These are phyloP conservation scores for Sebastes matsubarae DNA, from an alignment of 2,797 vertebrate species.

Conservation along the genomic window DNA sequence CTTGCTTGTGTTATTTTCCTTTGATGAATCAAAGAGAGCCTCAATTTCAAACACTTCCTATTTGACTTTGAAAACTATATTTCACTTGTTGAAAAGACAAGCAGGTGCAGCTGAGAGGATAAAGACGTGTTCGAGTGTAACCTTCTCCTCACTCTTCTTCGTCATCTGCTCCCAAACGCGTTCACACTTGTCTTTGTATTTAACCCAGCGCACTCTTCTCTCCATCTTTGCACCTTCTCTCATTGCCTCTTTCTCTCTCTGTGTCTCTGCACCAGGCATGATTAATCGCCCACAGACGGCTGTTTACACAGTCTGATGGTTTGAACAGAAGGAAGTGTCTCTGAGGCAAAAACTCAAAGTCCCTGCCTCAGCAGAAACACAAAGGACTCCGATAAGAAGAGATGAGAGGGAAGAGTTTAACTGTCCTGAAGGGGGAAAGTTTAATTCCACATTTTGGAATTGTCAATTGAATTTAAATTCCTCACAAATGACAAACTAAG, in stretches of 20 bases:
- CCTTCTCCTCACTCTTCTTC: neutral
- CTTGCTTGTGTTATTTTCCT: neutral
- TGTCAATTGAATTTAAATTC: neutral
- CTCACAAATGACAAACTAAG: neutral
- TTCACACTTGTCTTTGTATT: constrained; percentile 13
- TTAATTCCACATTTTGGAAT: neutral
- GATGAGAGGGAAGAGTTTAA: constrained; percentile 24
- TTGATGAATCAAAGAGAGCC: constrained; percentile 8
- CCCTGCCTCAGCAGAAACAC: constrained; percentile 53
- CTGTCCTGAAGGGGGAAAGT: constrained; percentile 1
- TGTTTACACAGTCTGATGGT: constrained; percentile 66
- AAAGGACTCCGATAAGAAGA: constrained; percentile 25
- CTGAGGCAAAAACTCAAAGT: constrained; percentile 42
- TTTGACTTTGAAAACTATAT: neutral
- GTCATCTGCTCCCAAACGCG: neutral
- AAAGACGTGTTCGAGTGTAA: neutral
- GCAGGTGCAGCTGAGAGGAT: neutral
- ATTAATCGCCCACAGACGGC: constrained; percentile 62
- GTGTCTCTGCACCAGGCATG: constrained; percentile 35
- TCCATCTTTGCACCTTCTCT: constrained; percentile 5
- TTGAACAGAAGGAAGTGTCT: constrained; percentile 58
- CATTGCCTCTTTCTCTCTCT: neutral
- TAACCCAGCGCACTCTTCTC: neutral
- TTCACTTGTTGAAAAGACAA: neutral
- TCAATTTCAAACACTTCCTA: neutral